Percentiles rank a stretch among this genome's conserved stretches.
These are phyloP conservation scores for Anhinga rufa DNA, from an alignment of 2,113 vertebrate species.

Conservation along the genomic window DNA sequence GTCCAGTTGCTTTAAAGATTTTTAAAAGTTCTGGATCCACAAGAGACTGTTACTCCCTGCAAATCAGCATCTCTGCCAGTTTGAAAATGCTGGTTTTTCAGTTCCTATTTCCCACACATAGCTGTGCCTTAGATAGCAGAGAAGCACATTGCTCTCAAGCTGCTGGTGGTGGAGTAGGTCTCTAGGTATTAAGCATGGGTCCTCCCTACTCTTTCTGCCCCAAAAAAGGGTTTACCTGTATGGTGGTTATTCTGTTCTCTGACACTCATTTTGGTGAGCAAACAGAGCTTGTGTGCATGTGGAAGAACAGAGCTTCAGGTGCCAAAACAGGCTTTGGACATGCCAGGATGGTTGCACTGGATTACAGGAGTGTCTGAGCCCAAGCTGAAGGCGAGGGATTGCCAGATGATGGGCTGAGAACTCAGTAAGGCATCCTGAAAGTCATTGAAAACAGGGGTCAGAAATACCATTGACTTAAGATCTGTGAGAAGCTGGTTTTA, in stretches of 20 bases:
- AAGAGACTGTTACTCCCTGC: background rate
- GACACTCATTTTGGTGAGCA: rapidly evolving
- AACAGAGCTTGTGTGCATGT: background rate
- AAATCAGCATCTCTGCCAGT: background rate
- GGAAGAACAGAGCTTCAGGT: background rate
- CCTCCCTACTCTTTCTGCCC: background rate
- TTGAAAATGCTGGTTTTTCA: background rate
- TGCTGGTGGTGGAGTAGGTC: background rate
- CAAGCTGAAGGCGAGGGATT: background rate
- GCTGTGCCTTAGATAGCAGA: background rate
- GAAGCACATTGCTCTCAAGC: background rate
- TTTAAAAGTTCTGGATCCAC: background rate
- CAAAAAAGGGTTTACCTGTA: background rate
- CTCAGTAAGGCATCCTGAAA: background rate
- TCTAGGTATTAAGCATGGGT: background rate
- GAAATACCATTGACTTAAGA: background rate
- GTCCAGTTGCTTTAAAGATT: background rate
- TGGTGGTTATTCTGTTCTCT: background rate
- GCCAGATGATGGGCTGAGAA: background rate
- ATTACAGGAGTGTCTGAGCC: background rate
- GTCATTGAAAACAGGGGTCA: background rate
- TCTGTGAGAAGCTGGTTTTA: background rate
- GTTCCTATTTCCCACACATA: background rate
- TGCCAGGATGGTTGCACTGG: background rate
- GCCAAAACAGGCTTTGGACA: background rate